Conservation (phyloP, 92 coral and sea anemone species). For the Bergia sp. region DNA sequence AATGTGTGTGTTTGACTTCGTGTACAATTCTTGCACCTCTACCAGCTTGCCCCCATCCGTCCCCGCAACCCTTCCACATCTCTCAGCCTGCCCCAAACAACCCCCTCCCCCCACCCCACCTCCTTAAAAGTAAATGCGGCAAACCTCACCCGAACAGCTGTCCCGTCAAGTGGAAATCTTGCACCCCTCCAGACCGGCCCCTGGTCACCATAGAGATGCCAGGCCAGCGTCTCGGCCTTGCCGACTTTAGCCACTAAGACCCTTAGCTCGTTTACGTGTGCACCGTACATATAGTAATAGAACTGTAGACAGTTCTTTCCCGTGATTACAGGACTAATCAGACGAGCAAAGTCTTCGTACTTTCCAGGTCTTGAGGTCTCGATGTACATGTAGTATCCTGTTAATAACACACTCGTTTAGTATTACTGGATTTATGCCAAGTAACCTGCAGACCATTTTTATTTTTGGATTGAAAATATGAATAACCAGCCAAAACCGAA, state of each 20-base stretch:
- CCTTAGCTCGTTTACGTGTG: constrained; percentile 38
- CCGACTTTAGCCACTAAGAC: neutral
- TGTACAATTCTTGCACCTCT: constrained; percentile 13
- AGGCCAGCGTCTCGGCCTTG: neutral
- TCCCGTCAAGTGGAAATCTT: neutral
- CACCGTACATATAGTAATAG: constrained; percentile 27
- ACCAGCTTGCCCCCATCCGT: neutral
- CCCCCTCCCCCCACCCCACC: too few species aligned
- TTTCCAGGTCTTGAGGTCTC: constrained; percentile 8
- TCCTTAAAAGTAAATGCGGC: too few species aligned
- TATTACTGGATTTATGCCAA: neutral
- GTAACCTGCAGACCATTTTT: neutral
- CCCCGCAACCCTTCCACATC: too few species aligned
- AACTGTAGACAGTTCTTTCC: constrained; percentile 27
- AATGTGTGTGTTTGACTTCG: too few species aligned
- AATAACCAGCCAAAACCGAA: too few species aligned
- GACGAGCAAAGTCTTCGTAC: constrained; percentile 31
- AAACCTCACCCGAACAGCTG: constrained; percentile 11
- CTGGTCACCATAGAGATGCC: constrained; percentile 43
- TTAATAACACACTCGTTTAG: neutral
- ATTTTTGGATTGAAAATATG: too few species aligned
- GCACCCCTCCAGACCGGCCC: constrained; percentile 31
- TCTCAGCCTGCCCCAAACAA: too few species aligned
- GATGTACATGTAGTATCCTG: constrained; percentile 38
- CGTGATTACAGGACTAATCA: constrained; percentile 27